Conservation (phyloP, 2,113 vertebrate genomes). For the Lepus timidus region DNA sequence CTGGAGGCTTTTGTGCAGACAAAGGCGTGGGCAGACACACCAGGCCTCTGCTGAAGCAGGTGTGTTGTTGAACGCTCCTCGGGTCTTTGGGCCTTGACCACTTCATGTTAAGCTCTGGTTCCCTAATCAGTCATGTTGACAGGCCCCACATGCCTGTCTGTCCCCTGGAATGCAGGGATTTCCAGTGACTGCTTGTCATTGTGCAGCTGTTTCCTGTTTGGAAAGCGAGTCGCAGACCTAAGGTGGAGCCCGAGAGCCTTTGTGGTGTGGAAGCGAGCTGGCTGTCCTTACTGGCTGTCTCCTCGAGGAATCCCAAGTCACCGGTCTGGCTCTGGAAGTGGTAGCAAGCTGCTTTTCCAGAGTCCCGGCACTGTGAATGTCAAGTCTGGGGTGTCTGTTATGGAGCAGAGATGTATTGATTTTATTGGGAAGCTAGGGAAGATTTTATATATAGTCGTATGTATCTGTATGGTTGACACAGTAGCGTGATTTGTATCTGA, state of each 20-base stretch:
- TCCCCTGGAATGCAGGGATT: conserved; percentile 29
- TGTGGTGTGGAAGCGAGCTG: background rate
- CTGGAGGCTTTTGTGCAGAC: background rate
- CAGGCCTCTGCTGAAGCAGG: background rate
- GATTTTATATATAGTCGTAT: background rate
- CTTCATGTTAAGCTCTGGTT: background rate
- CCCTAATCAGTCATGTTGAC: background rate
- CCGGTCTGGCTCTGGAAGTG: background rate
- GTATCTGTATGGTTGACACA: conserved; percentile 48
- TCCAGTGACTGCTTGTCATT: background rate
- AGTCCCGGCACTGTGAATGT: background rate
- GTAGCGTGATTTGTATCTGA: conserved; percentile 85
- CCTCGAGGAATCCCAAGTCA: background rate
- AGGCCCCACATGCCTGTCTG: background rate
- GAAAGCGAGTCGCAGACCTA: background rate
- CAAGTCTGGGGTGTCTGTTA: conserved; percentile 2
- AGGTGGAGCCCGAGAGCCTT: background rate
- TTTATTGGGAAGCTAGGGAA: conserved; percentile 62
- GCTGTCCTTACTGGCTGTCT: background rate
- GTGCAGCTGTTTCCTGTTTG: conserved; percentile 39
- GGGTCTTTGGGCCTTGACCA: background rate
- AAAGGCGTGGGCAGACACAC: background rate
- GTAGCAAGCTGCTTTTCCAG: background rate
- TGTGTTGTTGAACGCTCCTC: background rate
- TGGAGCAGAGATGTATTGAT: conserved; percentile 34